These are phyloP conservation scores for Nymphicus hollandicus DNA, from an alignment of 2,113 vertebrate species.

Conservation along the genomic window DNA sequence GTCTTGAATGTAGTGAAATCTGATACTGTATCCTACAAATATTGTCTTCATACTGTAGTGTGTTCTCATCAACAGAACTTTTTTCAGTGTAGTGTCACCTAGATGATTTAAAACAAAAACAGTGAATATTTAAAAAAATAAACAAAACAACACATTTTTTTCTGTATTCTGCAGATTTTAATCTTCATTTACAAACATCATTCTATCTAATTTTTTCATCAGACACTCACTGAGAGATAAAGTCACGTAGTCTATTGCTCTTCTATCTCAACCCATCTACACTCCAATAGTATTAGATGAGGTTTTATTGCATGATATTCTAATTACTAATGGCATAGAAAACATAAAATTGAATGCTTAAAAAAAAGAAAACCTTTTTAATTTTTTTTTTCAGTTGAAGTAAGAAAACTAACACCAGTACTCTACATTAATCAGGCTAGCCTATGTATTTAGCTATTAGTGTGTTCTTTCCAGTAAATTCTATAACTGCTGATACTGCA, in stretches of 20 bases:
- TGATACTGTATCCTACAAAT: background rate
- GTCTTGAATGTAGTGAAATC: background rate
- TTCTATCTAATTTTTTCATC: background rate
- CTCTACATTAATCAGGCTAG: background rate
- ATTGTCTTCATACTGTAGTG: rapidly evolving
- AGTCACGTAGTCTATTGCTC: background rate
- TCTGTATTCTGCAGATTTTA: background rate
- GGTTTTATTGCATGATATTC: background rate
- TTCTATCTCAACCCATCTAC: background rate
- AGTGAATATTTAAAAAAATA: background rate
- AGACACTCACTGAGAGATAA: background rate
- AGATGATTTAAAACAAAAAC: background rate
- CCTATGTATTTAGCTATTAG: background rate
- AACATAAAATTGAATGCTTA: background rate
- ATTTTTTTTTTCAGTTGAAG: background rate
- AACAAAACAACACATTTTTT: background rate
- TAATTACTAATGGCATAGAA: background rate
- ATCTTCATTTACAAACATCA: background rate
- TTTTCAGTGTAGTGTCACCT: background rate
- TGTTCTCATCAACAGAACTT: background rate
- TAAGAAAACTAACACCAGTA: background rate
- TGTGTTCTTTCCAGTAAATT: background rate
- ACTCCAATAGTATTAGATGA: background rate
- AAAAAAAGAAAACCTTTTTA: background rate
- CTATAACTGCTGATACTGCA: background rate